Conservation (phyloP, 2,888 invertebrate genomes). For the Nasonovia ribisnigri region DNA sequence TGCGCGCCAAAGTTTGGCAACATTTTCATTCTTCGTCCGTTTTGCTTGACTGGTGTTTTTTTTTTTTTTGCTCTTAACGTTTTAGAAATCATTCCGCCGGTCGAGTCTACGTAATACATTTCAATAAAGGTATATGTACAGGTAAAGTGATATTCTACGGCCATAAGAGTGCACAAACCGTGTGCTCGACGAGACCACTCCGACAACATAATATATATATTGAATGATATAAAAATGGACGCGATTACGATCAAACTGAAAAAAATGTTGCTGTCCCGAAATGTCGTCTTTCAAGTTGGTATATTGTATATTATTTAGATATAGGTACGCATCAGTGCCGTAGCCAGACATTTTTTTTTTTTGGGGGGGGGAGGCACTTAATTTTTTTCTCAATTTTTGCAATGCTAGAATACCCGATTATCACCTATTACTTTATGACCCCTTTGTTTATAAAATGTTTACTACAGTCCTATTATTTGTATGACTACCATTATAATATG, state of each 20-base stretch:
- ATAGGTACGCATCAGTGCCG: background rate
- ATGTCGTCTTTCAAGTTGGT: slow-evolving; percentile 5
- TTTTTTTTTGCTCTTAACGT: background rate
- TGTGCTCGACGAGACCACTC: background rate
- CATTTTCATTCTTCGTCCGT: background rate
- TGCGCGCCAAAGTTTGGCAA: background rate
- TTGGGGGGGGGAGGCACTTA: no score
- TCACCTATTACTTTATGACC: no score
- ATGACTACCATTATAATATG: no score
- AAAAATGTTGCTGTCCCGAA: slow-evolving; percentile 54
- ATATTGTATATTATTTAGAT: background rate
- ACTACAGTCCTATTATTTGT: no score
- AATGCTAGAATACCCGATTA: no score
- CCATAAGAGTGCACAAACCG: background rate
- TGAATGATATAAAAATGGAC: slow-evolving; percentile 3
- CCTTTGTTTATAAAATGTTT: no score
- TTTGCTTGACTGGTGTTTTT: background rate
- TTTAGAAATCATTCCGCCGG: background rate
- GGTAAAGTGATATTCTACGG: background rate
- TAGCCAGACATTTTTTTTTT: no score
- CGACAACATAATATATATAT: background rate
- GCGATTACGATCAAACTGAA: slow-evolving; percentile 37
- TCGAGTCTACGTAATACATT: background rate
- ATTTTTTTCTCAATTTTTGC: no score
- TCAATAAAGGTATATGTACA: background rate